Percentiles rank a stretch among this genome's conserved stretches.
Evolutionary conservation across 2,113 vertebrate genomes (phyloP).

Genomic region (Phyllopteryx taeniolatus): DNA sequence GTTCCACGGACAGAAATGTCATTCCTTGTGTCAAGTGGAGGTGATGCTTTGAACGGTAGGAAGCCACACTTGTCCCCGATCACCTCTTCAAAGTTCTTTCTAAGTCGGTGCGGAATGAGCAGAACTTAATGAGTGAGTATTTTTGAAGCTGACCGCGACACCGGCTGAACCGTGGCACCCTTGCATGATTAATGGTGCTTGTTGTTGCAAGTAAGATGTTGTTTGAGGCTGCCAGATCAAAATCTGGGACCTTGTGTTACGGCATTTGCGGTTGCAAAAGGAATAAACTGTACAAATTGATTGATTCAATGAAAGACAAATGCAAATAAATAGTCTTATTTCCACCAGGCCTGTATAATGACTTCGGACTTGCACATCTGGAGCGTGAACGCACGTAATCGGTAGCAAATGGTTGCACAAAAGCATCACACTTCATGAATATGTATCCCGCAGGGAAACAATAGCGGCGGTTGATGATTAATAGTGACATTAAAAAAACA

Average conservation of each 20-base stretch:
- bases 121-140: slow-evolving; percentile 67
- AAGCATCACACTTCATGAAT: slow-evolving; percentile 63
- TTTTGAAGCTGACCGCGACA: slow-evolving; percentile 72
- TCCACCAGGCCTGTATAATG: slow-evolving; percentile 19
- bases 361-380: slow-evolving; percentile 61
- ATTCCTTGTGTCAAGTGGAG: slow-evolving; percentile 47
- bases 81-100: slow-evolving; percentile 73
- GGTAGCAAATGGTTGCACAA: slow-evolving; percentile 59
- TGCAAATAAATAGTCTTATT: slow-evolving; percentile 52
- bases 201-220: slow-evolving; percentile 35
- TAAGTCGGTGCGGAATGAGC: slow-evolving; percentile 58
- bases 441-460: slow-evolving; percentile 49
- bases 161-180: slow-evolving; percentile 62
- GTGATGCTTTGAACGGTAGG: slow-evolving; percentile 69
- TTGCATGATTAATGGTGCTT: slow-evolving; percentile 67
- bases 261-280: slow-evolving; percentile 3
- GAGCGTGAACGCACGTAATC: slow-evolving; percentile 53
- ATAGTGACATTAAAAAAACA: slow-evolving; percentile 55
- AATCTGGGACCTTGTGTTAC: slow-evolving; percentile 49
- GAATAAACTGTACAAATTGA: slow-evolving; percentile 22
- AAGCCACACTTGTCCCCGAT: slow-evolving; percentile 69
- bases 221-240: slow-evolving; percentile 68
- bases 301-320: slow-evolving; percentile 48
- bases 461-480: slow-evolving; percentile 51
- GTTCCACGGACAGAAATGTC: slow-evolving; percentile 55